Base-by-base conservation (phyloP, 2,113 vertebrate species). In the Phyllopteryx taeniolatus region DNA sequence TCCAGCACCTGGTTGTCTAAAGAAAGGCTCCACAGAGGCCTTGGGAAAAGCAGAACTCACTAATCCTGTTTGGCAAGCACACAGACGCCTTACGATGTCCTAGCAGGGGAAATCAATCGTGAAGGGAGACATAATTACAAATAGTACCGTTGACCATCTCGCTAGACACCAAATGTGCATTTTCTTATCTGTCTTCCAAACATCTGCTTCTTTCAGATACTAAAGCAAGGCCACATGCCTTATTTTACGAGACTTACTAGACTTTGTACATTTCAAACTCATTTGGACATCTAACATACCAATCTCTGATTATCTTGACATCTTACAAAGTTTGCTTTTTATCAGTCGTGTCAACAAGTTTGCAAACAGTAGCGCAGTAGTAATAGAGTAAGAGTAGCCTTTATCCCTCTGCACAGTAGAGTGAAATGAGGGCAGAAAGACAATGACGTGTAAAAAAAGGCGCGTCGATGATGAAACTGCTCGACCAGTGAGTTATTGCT, bases 51-150 rank as follows among this genome's bases (percentile, higher is more conserved):
- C 57, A 46, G 68, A 67, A 51, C 72, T 70, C 63, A 71, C 35
- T 81, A 88, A 87, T 89, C 83, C 77, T 63, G 76, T 88, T 87
- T 81, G 63, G 67, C 67, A 49, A 80, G 61, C 42, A 35, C 70
- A 74, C 62, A 75, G 56, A 82, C 68, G 72, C 65, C 70, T 75
- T 66, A 65, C 69, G 42, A 62, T 77, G 64, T 70, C 56, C 22
- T 3, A 31, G 42, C 31, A 61, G 39, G 46, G 39, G 22, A 72
- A 83, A 75, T 81, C 33, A 72, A 72, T 81, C 53, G 66, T 63
- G 70, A 79, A 68, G 39, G 47, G n/a, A 75, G 71, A 75, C 72
- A 39, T 65, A 4, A 46, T 72, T 49, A 71, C 53, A 15, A 44
- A 67, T 66, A 56, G 22, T 59, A 63, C 63, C 44, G 72, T 69